Percentiles rank a stretch among this genome's conserved stretches.
Evolutionary conservation across 1,140 invertebrate species (phyloP).

Genomic region (Heliconius eleuchia): DNA sequence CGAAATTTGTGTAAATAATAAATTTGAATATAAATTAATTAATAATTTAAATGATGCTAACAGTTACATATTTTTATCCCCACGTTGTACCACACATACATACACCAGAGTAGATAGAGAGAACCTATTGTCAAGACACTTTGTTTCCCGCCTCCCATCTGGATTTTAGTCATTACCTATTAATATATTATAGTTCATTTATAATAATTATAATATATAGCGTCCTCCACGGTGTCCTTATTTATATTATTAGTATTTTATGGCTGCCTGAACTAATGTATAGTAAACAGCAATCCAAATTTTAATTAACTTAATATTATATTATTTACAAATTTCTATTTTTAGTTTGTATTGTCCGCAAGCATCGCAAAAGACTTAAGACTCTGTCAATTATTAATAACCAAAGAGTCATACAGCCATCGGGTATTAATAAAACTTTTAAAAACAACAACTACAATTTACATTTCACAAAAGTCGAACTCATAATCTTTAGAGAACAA

Average conservation of each 20-base stretch:
- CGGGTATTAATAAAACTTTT: background rate
- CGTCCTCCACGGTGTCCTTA: too few relatives aligned
- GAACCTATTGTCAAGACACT: background rate
- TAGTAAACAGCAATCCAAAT: background rate
- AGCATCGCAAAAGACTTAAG: background rate
- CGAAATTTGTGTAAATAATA: too few relatives aligned
- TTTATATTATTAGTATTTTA: too few relatives aligned
- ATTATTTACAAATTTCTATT: background rate
- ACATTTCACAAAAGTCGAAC: background rate
- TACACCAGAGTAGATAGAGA: background rate
- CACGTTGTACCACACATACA: background rate
- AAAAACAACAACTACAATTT: background rate
- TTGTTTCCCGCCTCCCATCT: background rate
- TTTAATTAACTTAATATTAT: background rate
- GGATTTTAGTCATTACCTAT: background rate
- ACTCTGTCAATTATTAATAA: background rate
- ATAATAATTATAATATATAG: too few relatives aligned
- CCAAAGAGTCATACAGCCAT: background rate
- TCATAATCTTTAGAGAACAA: slow-evolving; percentile 11
- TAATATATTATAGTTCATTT: too few relatives aligned
- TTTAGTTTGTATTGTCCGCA: background rate
- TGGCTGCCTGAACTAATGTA: too few relatives aligned
- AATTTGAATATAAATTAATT: too few relatives aligned
- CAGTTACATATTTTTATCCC: background rate
- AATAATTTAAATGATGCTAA: too few relatives aligned